Percentiles rank a stretch among this genome's conserved stretches.
phyloP scores from a whole-genome alignment of 1,140 invertebrate species.

The Battus philenor region DNA sequence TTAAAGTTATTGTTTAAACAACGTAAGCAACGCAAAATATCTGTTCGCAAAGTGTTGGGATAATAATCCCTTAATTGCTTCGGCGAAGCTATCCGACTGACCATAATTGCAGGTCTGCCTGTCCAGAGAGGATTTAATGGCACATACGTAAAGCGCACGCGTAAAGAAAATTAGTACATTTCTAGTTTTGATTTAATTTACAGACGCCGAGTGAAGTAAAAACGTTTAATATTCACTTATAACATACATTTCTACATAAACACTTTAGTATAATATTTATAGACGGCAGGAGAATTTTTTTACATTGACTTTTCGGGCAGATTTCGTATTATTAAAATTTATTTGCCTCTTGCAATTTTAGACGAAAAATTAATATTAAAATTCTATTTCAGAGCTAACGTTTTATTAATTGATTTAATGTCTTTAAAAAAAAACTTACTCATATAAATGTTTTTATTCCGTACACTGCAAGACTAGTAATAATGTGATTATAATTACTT shows the following conservation, averaged over 20 bases:
- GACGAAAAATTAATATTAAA: too few species aligned
- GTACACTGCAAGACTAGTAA: too few species aligned
- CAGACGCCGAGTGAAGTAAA: neutral
- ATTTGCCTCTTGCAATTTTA: too few species aligned
- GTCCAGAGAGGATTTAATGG: slow-evolving; percentile 44
- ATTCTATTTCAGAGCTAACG: too few species aligned
- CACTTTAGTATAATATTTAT: neutral
- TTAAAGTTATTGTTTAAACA: too few species aligned
- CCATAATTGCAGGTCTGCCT: slow-evolving; percentile 56
- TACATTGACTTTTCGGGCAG: neutral
- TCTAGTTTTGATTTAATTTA: slow-evolving; percentile 13
- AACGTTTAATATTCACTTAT: neutral
- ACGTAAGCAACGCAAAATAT: slow-evolving; percentile 3
- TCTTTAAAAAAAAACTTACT: too few species aligned
- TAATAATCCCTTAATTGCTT: slow-evolving; percentile 63
- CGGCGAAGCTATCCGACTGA: slow-evolving; percentile 47
- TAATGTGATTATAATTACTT: too few species aligned
- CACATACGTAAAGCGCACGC: slow-evolving; percentile 10
- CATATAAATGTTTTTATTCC: too few species aligned
- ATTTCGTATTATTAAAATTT: too few species aligned
- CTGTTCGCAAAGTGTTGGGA: slow-evolving; percentile 27
- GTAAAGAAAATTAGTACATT: slow-evolving; percentile 1
- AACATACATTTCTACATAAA: neutral
- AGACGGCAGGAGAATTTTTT: neutral
- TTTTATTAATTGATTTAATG: too few species aligned